phyloP scores from a whole-genome alignment of 2,888 invertebrate genomes.

The Ennomos erosarius region DNA sequence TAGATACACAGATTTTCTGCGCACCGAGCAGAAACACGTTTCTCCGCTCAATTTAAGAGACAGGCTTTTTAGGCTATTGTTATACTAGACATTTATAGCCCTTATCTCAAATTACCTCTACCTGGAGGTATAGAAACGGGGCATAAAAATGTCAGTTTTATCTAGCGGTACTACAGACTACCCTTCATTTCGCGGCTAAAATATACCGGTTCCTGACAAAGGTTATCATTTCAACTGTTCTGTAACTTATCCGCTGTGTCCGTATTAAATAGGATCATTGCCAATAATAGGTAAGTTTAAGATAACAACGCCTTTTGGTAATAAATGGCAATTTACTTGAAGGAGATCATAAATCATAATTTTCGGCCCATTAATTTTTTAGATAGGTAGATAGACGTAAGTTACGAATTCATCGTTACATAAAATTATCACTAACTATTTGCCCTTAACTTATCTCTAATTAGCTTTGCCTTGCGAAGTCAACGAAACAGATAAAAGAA shows the following conservation, averaged over 20 bases:
- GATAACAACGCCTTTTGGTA: constrained; percentile 20
- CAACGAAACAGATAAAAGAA: constrained; percentile 30
- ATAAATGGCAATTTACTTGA: constrained; percentile 17
- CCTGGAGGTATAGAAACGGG: constrained; percentile 32
- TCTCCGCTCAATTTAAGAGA: constrained; percentile 33
- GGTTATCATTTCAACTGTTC: constrained; percentile 29
- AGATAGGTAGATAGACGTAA: no score
- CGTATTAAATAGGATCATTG: constrained; percentile 20
- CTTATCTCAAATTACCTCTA: constrained; percentile 36
- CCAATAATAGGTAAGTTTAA: constrained; percentile 7
- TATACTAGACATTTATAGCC: constrained; percentile 31
- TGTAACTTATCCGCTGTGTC: constrained; percentile 19
- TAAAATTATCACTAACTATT: no score
- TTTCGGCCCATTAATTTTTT: no score
- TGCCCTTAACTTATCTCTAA: not conserved
- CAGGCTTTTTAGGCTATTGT: constrained; percentile 35
- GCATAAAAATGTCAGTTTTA: constrained; percentile 36
- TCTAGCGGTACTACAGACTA: constrained; percentile 27
- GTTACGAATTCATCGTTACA: no score
- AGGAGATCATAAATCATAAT: not conserved
- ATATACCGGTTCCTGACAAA: constrained; percentile 32
- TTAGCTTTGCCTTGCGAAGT: constrained; percentile 19
- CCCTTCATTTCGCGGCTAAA: constrained; percentile 28
- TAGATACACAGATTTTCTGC: constrained; percentile 31
- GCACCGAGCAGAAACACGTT: constrained; percentile 24